These are phyloP conservation scores for Festucalex cinctus DNA, from an alignment of 2,113 vertebrate genomes.

Conservation along the genomic window DNA sequence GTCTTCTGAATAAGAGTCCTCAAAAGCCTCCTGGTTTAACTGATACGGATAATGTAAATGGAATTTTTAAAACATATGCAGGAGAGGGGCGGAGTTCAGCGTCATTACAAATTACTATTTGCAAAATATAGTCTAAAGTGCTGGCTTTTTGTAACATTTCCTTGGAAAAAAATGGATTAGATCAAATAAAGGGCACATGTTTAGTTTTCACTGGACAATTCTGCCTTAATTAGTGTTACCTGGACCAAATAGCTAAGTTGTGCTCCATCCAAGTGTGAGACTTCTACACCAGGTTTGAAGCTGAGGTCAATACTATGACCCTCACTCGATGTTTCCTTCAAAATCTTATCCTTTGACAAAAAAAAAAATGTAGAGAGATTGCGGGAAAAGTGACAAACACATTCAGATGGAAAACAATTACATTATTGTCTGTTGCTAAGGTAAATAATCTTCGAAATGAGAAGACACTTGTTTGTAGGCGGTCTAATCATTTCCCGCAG, in stretches of 20 bases:
- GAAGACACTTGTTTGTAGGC: no score
- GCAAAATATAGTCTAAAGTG: no score
- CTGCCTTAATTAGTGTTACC: slow-evolving; percentile 25
- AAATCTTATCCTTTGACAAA: slow-evolving; percentile 25
- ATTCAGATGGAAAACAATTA: neutral
- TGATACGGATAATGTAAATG: slow-evolving; percentile 10
- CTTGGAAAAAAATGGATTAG: no score
- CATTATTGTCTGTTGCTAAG: neutral
- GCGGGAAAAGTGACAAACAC: neutral
- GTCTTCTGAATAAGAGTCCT: slow-evolving; percentile 49
- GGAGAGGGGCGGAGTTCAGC: no score
- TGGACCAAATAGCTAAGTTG: slow-evolving; percentile 1
- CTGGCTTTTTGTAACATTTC: no score
- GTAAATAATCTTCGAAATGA: no score
- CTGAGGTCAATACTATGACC: neutral
- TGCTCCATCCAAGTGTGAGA: neutral
- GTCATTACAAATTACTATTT: no score
- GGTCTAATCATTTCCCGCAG: neutral
- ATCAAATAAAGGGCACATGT: no score
- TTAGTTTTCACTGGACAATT: neutral
- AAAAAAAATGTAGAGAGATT: neutral
- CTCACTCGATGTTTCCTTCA: neutral
- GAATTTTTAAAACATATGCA: neutral
- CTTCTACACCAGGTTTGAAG: slow-evolving; percentile 6
- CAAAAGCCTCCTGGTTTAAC: slow-evolving; percentile 57